Conservation (phyloP, 2,113 vertebrate genomes). For the Nycticorax nycticorax region DNA sequence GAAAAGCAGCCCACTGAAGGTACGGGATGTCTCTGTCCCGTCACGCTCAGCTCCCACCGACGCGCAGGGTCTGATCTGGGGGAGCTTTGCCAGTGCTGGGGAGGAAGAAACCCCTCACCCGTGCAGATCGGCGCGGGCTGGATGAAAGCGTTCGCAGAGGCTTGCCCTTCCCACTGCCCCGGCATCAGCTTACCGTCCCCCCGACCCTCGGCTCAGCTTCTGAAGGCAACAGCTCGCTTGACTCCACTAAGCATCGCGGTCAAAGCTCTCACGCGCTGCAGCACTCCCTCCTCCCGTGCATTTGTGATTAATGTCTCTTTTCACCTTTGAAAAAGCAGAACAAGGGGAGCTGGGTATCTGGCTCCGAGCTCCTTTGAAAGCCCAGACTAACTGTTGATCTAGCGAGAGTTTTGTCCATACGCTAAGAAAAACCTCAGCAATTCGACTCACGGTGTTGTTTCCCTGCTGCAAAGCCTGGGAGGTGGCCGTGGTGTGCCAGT, state of each 20-base stretch:
- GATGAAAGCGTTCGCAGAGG: background rate
- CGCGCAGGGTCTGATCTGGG: too few species aligned
- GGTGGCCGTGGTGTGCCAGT: rapidly evolving
- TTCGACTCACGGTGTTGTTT: background rate
- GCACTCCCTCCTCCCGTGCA: background rate
- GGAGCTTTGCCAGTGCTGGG: background rate
- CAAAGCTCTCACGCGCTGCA: background rate
- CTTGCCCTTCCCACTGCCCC: too few species aligned
- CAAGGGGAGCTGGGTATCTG: background rate
- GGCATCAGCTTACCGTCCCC: background rate
- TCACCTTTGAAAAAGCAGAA: background rate
- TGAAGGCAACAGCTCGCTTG: background rate
- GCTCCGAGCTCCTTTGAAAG: background rate
- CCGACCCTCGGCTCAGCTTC: background rate
- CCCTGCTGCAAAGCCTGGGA: background rate
- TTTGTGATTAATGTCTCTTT: background rate
- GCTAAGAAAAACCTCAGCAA: background rate
- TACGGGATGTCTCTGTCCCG: too few species aligned
- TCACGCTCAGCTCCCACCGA: background rate
- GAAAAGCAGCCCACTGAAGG: background rate
- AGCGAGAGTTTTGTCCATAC: background rate
- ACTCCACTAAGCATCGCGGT: background rate
- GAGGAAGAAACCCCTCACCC: background rate
- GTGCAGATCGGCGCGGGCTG: background rate
- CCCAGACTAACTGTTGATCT: background rate